Base-by-base conservation (phyloP, 2,113 vertebrate species). In the Bos indicus region DNA sequence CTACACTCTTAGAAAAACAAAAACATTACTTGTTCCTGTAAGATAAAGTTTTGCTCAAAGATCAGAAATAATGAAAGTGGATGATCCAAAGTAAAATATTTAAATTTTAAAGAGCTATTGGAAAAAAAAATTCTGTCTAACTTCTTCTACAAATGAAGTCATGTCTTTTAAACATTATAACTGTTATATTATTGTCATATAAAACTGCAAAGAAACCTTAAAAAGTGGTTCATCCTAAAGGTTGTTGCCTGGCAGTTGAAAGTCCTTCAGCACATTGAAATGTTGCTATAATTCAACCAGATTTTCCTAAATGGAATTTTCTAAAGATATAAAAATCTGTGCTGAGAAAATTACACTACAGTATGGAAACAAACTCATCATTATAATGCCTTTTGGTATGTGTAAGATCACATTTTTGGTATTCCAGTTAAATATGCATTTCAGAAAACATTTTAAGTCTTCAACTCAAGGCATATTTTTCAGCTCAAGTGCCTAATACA, bases 301-400 rank as follows among this genome's bases (percentile, higher is more conserved):
- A 91, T 97, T 95, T 91, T 78, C 59, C 62, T 97, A 95, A 96
- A 94, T 95, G 43, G 51, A 78, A 94, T 77, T 93, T 96, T 87
- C 78, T 80, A 87, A 83, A 74, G 16, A 86, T 67, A 64, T 64
- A 95, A 97, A 97, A 88, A 85, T 80, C 67, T 80, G 40, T 80
- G 40, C 16, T 88, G 81, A 95, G 78, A 92, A 97, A 93, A 97
- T 90, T 94, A 96, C 78, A 96, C 60, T 82, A 57, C 23, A 93
- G 4, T 36, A 92, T 43, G 28, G 57, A 67, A 16, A 88, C 80
- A 95, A 81, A 90, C 54, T 83, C 62, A 95, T 94, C 89, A 93
- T 26, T 91, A 30, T 94, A 46, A 94, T 97, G 43, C 64, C 46
- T 54, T 89, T 93, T 91, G 26, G 25, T 30, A 28, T 83, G 6